These are phyloP conservation scores for Drosophila murphyi DNA, from an alignment of 1,140 invertebrate species.

Conservation along the genomic window DNA sequence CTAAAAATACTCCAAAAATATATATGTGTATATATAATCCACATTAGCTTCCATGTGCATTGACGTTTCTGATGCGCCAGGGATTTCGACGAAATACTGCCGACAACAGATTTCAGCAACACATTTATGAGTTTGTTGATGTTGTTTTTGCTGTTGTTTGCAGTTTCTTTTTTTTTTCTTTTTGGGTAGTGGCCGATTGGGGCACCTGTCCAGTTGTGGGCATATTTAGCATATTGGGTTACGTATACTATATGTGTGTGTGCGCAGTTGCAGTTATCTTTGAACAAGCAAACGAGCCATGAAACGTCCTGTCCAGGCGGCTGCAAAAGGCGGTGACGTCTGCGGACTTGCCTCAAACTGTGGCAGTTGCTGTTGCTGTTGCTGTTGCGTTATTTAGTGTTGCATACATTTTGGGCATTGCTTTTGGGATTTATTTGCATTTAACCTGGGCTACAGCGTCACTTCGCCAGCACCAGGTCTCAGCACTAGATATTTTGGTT, in stretches of 20 bases:
- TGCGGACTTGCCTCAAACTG: slow-evolving; percentile 56
- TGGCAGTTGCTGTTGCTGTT: slow-evolving; percentile 35
- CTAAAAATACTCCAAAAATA: background rate
- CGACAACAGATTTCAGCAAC: slow-evolving; percentile 19
- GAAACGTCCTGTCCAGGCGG: slow-evolving; percentile 24
- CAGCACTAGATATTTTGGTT: slow-evolving; percentile 53
- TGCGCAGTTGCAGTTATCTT: slow-evolving; percentile 57
- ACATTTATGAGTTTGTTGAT: slow-evolving; percentile 1
- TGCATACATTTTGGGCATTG: slow-evolving; percentile 63
- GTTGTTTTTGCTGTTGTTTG: too few species aligned
- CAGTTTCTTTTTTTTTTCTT: background rate
- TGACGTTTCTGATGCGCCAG: slow-evolving; percentile 4
- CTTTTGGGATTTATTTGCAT: slow-evolving; percentile 80
- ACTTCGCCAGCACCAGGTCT: background rate
- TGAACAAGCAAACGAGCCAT: slow-evolving; percentile 69
- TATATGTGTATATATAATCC: too few species aligned
- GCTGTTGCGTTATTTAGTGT: slow-evolving; percentile 64
- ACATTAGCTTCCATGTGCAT: background rate
- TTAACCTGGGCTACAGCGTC: slow-evolving; percentile 44
- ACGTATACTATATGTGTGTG: slow-evolving; percentile 4
- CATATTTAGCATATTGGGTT: slow-evolving; percentile 63
- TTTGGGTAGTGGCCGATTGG: background rate
- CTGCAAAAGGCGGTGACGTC: slow-evolving; percentile 40
- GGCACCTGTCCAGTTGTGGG: slow-evolving; percentile 48
- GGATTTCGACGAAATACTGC: slow-evolving; percentile 9